These are phyloP conservation scores for Sigmodon hispidus DNA, from an alignment of 2,113 vertebrate genomes.

Conservation along the genomic window DNA sequence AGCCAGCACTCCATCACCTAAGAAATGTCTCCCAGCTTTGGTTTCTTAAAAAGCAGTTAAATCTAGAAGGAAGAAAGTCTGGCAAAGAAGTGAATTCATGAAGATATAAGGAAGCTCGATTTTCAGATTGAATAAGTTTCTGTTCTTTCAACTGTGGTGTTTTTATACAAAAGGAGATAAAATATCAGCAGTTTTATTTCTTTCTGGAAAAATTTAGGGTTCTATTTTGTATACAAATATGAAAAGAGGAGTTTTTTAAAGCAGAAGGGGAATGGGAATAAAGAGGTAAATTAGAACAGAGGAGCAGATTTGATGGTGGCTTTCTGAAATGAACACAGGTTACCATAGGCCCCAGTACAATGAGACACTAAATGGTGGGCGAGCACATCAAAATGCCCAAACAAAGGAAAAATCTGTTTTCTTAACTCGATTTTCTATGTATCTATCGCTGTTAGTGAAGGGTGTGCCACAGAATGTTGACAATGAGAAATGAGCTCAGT, in stretches of 20 bases:
- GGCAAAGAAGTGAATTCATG: neutral
- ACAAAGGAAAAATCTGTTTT: neutral
- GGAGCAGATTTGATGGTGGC: neutral
- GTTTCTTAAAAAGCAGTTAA: neutral
- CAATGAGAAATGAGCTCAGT: neutral
- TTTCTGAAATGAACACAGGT: neutral
- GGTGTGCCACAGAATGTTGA: neutral
- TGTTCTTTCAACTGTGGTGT: neutral
- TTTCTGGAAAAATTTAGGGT: neutral
- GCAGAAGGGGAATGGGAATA: neutral
- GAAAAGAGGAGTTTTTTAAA: neutral
- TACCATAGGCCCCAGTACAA: neutral
- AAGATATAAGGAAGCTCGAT: neutral
- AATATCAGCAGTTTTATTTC: neutral
- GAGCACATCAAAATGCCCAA: neutral
- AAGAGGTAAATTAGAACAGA: neutral
- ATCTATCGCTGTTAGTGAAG: neutral
- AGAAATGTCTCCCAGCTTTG: neutral
- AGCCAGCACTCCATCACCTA: neutral
- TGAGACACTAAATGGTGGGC: neutral
- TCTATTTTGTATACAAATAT: neutral
- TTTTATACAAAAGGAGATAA: neutral
- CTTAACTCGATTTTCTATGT: neutral
- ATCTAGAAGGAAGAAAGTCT: neutral
- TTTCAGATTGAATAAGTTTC: neutral